Percentiles rank a stretch among this genome's conserved stretches.
Conservation (phyloP, 2,797 vertebrate genomes). For the Ctenopoma multispine region DNA sequence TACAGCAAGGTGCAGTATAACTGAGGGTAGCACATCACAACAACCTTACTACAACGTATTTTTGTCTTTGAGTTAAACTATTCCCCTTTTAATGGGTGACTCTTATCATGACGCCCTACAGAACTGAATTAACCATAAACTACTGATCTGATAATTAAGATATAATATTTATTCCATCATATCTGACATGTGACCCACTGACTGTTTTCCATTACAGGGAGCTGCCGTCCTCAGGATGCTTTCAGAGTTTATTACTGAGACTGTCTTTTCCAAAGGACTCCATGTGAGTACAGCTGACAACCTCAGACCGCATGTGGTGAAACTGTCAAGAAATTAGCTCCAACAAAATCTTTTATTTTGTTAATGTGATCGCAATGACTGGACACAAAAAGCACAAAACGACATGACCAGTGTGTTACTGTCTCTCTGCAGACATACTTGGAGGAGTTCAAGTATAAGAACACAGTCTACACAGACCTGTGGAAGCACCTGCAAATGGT, state of each 20-base stretch:
- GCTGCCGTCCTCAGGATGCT: constrained; percentile 92
- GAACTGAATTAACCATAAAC: constrained; percentile 14
- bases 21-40: not conserved
- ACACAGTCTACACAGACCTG: constrained; percentile 86
- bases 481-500: constrained; percentile 87
- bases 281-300: constrained; percentile 78
- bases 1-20: constrained; percentile 74
- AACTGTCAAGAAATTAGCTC: not conserved
- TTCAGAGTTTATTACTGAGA: constrained; percentile 87
- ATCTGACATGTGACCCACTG: constrained; percentile 24
- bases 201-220: constrained; percentile 73
- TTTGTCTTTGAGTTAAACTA: not conserved
- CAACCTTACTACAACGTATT: not conserved
- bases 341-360: not conserved
- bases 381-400: not conserved
- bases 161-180: not conserved
- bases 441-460: constrained; percentile 80
- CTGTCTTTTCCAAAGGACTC: constrained; percentile 85
- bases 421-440: constrained; percentile 87
- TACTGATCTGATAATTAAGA: constrained; percentile 9
- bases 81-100: not conserved
- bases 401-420: not conserved
- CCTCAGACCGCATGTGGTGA: not conserved
- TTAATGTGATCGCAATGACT: not conserved
- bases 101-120: not conserved